Conservation (phyloP, 2,113 vertebrate species). For the Catharus fuscescens region DNA sequence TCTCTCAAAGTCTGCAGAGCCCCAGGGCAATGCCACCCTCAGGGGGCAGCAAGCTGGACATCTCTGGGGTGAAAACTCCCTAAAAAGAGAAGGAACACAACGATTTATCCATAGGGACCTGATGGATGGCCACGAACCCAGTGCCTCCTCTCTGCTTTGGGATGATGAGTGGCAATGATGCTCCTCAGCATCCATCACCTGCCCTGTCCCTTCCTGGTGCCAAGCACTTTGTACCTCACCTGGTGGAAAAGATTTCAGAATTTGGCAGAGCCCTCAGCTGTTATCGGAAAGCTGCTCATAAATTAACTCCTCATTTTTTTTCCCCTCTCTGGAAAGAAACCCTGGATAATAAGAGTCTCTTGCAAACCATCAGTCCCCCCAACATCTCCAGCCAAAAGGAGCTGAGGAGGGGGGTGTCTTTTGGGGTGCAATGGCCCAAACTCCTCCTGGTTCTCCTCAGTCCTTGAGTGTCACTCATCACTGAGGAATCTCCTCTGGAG, state of each 20-base stretch:
- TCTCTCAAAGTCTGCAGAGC: background rate
- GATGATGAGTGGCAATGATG: background rate
- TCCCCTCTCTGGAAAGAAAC: background rate
- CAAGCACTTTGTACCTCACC: background rate
- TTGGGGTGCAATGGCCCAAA: background rate
- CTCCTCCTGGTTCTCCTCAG: background rate
- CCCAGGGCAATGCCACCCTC: background rate
- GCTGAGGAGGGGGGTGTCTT: background rate
- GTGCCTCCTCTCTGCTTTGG: background rate
- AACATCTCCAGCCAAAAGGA: background rate
- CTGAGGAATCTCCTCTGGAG: background rate
- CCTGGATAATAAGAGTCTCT: background rate
- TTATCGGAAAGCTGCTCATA: background rate
- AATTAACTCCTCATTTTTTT: background rate
- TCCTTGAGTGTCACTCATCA: background rate
- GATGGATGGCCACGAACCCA: accelerated
- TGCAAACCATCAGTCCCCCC: accelerated
- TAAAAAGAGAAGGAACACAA: background rate
- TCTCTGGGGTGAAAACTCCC: background rate
- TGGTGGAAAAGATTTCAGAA: background rate
- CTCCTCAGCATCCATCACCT: background rate
- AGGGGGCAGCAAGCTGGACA: accelerated
- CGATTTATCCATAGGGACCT: background rate
- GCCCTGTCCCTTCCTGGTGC: background rate
- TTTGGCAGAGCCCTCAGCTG: background rate